A percentile compares a stretch with the other conserved stretches of the same genome.
Conservation (phyloP, 1,140 invertebrate genomes). For the Drosophila paulistorum region DNA sequence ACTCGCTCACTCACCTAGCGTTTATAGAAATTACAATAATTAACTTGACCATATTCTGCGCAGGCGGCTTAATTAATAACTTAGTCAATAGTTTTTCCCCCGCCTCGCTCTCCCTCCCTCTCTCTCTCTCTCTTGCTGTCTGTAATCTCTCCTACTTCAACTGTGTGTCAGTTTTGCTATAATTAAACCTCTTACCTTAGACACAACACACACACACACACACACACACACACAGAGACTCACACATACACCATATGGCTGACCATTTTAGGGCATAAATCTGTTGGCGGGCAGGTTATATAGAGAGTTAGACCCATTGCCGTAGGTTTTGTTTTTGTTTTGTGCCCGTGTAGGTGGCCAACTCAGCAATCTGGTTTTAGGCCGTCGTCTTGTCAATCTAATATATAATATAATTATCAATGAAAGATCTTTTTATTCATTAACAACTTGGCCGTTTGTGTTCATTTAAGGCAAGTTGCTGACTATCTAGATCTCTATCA, state of each 20-base stretch:
- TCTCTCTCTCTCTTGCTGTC: not conserved
- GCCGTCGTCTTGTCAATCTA: conserved; percentile 58
- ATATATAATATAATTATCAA: conserved; percentile 68
- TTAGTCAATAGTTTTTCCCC: conserved; percentile 22
- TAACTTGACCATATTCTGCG: conserved; percentile 63
- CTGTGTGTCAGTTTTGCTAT: conserved; percentile 29
- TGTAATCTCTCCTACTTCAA: not conserved
- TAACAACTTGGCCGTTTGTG: conserved; percentile 62
- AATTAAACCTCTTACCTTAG: conserved; percentile 58
- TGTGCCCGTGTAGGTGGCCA: conserved; percentile 32
- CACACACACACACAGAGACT: not conserved
- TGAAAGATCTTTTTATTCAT: conserved; percentile 77
- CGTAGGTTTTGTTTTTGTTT: not conserved
- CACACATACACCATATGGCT: conserved; percentile 29
- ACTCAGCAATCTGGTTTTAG: not conserved
- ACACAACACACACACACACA: not conserved
- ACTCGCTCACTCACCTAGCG: conserved; percentile 52
- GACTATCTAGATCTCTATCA: conserved; percentile 33
- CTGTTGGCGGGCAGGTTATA: conserved; percentile 13
- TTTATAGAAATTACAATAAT: conserved; percentile 79
- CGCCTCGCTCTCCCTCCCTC: not conserved
- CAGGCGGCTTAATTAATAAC: conserved; percentile 79
- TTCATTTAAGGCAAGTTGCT: conserved; percentile 63
- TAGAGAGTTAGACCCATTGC: not conserved
- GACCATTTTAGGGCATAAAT: conserved; percentile 70